Evolutionary conservation across 1,140 invertebrate genomes (phyloP).

Genomic region (Sminthurinus signatus): DNA sequence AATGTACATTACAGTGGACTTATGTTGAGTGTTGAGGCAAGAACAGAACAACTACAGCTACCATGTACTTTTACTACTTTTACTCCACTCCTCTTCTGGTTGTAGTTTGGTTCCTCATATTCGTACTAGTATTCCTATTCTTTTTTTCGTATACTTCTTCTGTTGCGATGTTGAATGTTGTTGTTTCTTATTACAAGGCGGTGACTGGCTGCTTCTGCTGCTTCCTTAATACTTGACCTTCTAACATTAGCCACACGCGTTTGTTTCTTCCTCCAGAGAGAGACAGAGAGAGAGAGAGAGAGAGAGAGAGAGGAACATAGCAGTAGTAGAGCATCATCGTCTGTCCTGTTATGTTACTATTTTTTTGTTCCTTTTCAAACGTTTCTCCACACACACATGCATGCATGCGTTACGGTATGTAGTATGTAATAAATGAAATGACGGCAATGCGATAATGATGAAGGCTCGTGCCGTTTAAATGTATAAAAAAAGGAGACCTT

Average conservation of each 20-base stretch:
- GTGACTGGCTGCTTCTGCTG: not conserved
- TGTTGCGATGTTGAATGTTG: not conserved
- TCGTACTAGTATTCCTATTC: not conserved
- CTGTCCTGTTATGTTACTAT: not conserved
- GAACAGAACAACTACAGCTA: not conserved
- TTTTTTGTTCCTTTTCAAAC: not conserved
- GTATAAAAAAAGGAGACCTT: too few relatives aligned
- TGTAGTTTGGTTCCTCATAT: not conserved
- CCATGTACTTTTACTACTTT: not conserved
- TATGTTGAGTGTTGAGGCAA: too few relatives aligned
- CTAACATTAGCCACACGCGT: not conserved
- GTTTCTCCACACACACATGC: not conserved
- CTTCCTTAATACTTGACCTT: slow-evolving; percentile 4
- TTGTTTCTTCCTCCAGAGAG: not conserved
- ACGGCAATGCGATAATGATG: too few relatives aligned
- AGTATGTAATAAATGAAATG: too few relatives aligned
- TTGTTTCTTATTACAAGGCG: not conserved
- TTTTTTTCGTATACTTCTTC: not conserved
- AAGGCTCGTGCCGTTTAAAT: too few relatives aligned
- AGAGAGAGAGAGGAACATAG: not conserved
- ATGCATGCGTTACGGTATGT: too few relatives aligned
- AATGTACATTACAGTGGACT: too few relatives aligned
- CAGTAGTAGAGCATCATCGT: not conserved
- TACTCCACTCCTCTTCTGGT: not conserved
- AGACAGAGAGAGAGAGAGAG: not conserved